Evolutionary conservation across 2,113 vertebrate genomes (phyloP).

Genomic region (Microtus oregoni): DNA sequence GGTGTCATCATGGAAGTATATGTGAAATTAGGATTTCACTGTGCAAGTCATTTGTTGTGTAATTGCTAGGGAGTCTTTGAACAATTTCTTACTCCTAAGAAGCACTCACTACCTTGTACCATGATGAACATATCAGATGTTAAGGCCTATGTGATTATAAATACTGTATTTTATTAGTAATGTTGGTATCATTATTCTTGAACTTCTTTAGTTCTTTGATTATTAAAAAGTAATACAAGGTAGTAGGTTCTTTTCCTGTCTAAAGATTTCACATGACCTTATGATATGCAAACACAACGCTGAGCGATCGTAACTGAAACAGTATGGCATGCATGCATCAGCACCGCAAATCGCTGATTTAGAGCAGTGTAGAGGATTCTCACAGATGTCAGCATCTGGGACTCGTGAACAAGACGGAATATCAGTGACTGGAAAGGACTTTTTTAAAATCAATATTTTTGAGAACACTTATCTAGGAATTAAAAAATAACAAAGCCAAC

Average conservation of each 20-base stretch:
- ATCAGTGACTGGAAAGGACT: constrained; percentile 6
- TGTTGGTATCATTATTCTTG: constrained; percentile 10
- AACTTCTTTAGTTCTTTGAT: constrained; percentile 15
- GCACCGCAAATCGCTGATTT: background rate
- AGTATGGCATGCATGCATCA: background rate
- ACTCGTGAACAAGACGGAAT: background rate
- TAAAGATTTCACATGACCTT: constrained; percentile 32
- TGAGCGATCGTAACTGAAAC: background rate
- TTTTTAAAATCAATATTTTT: background rate
- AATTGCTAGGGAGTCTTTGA: background rate
- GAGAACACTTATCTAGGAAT: background rate
- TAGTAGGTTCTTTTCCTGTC: background rate
- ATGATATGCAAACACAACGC: constrained; percentile 6
- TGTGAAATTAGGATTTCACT: constrained; percentile 25
- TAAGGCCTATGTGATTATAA: background rate
- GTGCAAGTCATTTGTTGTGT: background rate
- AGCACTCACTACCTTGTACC: constrained; percentile 5
- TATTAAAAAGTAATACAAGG: constrained; percentile 14
- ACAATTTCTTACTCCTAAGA: background rate
- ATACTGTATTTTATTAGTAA: background rate
- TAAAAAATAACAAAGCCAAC: background rate
- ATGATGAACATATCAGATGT: background rate
- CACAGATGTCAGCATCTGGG: background rate
- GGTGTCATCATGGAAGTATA: background rate
- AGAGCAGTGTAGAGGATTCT: background rate